Evolutionary conservation across 1,140 invertebrate genomes (phyloP), one percentile per base, ranked within the genome.

Genomic region (Lepidurus apus): DNA sequence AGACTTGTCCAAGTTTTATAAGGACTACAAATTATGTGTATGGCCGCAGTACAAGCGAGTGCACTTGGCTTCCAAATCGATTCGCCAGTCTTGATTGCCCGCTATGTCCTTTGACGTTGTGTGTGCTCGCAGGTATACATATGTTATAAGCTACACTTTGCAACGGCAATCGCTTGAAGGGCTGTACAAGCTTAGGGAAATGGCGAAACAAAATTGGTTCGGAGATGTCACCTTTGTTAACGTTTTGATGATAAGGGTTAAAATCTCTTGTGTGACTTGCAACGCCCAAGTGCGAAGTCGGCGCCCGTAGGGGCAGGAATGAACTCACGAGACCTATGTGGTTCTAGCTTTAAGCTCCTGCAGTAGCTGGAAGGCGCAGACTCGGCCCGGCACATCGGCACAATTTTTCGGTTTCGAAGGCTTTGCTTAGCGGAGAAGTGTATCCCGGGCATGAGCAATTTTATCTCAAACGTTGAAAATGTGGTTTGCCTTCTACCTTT

Each of bases 61-160:
- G 13, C 21, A 65, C 53, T 65, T 65, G 53, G 53, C 53, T 65
- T 65, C 17, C 13, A 65, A 65, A 65, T 65, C 53, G 53, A 65
- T 65, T 65, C 53, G 21, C 53, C 21, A n/a, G 53, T 65, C 53
- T 7, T 65, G 53, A 65, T 9, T 65, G 17, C 21, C 21, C 21
- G 53, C 13, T 1, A 17, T 65, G 13, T 7, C 53, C 13, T 65
- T 65, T 65, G 53, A 65, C 53, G 53, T 65, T 21, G 21, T 21
- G 21, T 65, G 53, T 65, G 53, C 8, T 65, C 13, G 21, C 53
- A 65, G 21, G 34, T 34, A 34, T 34, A 21, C 53, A 21, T 21
- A 21, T 65, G 53, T 21, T 13, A 65, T 7, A 21, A 21, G 21
- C 13, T 65, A 13, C 6, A 21, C 53, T 65, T 9, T 65, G 17